phyloP scores from a whole-genome alignment of 2,797 vertebrate genomes.

The Serranus cabrilla region DNA sequence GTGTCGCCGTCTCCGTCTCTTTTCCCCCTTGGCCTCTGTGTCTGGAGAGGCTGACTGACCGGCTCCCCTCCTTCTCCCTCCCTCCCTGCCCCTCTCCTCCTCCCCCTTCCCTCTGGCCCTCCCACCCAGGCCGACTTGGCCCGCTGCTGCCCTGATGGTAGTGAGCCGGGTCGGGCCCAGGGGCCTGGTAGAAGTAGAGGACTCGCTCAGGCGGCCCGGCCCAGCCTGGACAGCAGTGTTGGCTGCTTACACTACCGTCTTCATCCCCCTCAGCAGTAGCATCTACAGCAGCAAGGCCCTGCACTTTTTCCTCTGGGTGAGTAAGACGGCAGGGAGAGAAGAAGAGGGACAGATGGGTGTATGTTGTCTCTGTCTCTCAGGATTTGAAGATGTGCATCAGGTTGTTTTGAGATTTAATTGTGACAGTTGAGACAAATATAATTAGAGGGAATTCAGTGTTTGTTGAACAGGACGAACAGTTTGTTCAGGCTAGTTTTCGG shows the following conservation, averaged over 20 bases:
- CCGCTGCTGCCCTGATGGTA: constrained; percentile 75
- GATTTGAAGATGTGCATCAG: neutral
- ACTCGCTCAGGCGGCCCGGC: constrained; percentile 61
- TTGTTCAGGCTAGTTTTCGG: constrained; percentile 8
- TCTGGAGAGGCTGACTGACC: constrained; percentile 62
- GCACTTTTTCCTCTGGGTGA: constrained; percentile 87
- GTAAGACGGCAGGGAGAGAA: constrained; percentile 55
- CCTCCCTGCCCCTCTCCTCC: constrained; percentile 52
- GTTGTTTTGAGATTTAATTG: neutral
- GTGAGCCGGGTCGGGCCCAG: constrained; percentile 80
- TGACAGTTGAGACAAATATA: neutral
- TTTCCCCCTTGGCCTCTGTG: constrained; percentile 50
- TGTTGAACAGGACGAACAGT: neutral
- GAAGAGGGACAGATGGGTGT: constrained; percentile 13
- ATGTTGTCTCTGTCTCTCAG: neutral
- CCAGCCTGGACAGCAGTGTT: constrained; percentile 82
- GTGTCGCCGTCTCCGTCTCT: constrained; percentile 58
- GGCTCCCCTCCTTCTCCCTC: constrained; percentile 54
- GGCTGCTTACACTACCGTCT: constrained; percentile 86
- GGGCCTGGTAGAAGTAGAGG: constrained; percentile 82
- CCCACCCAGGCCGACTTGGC: constrained; percentile 69
- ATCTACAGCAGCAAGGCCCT: constrained; percentile 86
- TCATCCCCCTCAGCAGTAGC: constrained; percentile 88
- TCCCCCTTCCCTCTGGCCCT: constrained; percentile 52
- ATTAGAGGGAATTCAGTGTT: too few relatives aligned